Evolutionary conservation across 2,113 vertebrate genomes (phyloP).

Genomic region (Podarcis raffonei): DNA sequence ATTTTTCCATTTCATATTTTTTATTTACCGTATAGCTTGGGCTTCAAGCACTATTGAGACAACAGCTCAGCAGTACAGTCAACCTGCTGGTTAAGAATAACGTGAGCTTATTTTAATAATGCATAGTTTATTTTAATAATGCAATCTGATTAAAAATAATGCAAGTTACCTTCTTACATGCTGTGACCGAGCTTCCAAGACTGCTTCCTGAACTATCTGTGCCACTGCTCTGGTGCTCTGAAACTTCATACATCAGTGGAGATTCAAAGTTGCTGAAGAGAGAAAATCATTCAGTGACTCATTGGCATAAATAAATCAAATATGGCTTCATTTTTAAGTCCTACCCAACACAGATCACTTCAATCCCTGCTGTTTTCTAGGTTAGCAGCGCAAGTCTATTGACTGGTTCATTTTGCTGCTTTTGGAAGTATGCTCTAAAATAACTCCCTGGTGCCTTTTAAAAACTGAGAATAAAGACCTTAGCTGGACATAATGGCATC

Average conservation of each 20-base stretch:
- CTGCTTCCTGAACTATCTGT: constrained; percentile 76
- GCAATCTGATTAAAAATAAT: not conserved
- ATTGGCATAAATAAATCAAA: constrained; percentile 10
- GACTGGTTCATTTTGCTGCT: not conserved
- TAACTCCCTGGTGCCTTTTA: not conserved
- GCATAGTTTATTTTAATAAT: too few species aligned
- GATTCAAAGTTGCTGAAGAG: constrained; percentile 84
- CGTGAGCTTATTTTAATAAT: constrained; percentile 33
- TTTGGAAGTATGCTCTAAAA: constrained; percentile 17
- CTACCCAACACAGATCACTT: not conserved
- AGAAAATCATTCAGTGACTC: constrained; percentile 46
- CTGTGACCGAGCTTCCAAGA: constrained; percentile 85
- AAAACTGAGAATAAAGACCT: not conserved
- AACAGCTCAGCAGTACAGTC: constrained; percentile 30
- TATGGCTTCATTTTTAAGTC: not conserved
- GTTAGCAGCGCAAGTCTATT: not conserved
- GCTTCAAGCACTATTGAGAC: constrained; percentile 7
- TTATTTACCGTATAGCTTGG: not conserved
- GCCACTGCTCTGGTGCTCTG: constrained; percentile 70
- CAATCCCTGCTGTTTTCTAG: not conserved
- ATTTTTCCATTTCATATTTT: constrained; percentile 1
- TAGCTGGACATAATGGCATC: not conserved
- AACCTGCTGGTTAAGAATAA: constrained; percentile 7
- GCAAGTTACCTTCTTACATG: constrained; percentile 90
- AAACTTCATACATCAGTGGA: constrained; percentile 84